phyloP scores from a whole-genome alignment of 2,113 vertebrate genomes.

The Ploceus nigricollis region DNA sequence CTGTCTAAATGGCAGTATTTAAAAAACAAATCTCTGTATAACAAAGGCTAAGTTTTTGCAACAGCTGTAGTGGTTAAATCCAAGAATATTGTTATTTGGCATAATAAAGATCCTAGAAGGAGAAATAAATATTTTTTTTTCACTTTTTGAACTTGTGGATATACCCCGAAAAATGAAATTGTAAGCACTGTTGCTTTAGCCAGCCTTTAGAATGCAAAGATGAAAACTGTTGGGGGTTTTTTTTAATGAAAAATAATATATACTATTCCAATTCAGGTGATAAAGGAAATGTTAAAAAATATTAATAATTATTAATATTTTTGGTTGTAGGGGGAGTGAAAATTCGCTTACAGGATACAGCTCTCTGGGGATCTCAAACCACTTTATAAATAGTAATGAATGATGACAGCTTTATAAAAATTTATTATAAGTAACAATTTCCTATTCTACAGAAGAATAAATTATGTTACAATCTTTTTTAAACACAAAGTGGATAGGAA shows the following conservation, averaged over 20 bases:
- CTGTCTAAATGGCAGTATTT: neutral
- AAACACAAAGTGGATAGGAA: neutral
- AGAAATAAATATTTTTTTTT: slow-evolving; percentile 2
- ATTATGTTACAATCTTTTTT: neutral
- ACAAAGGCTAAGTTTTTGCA: neutral
- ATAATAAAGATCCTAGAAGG: neutral
- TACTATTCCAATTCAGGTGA: neutral
- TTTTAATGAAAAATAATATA: neutral
- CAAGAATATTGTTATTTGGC: neutral
- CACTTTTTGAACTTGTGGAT: neutral
- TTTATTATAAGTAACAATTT: neutral
- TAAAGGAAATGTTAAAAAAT: neutral
- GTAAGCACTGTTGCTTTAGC: neutral
- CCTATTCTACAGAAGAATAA: neutral
- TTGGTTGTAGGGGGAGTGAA: neutral
- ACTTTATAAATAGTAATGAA: slow-evolving; percentile 5
- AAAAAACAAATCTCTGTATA: neutral
- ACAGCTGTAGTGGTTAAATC: slow-evolving; percentile 7
- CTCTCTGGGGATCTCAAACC: neutral
- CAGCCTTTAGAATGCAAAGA: slow-evolving; percentile 7
- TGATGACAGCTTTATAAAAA: neutral
- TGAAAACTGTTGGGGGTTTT: neutral
- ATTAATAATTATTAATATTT: neutral
- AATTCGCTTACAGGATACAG: neutral
- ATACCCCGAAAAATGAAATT: neutral